These are phyloP conservation scores for Pteronotus mesoamericanus DNA, from an alignment of 2,797 vertebrate species.

Conservation along the genomic window DNA sequence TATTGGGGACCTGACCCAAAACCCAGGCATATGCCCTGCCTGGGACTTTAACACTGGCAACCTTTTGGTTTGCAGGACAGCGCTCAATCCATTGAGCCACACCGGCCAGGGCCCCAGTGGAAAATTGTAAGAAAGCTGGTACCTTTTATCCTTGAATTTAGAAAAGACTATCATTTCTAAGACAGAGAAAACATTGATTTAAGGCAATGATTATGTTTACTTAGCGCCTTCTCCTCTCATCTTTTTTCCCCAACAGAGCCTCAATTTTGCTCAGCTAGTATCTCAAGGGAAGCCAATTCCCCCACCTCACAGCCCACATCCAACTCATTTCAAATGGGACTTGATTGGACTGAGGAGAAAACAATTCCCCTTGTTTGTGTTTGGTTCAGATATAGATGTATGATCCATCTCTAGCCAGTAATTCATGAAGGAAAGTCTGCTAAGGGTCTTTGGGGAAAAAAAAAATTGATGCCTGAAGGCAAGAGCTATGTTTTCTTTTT, in stretches of 20 bases:
- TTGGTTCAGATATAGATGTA: not conserved
- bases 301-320: too few relatives aligned
- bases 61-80: too few relatives aligned
- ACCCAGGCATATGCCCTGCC: too few relatives aligned
- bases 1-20: too few relatives aligned
- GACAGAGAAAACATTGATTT: not conserved
- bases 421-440: not conserved
- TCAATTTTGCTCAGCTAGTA: not conserved
- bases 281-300: not conserved
- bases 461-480: not conserved
- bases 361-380: not conserved
- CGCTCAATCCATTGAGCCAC: too few relatives aligned
- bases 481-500: not conserved
- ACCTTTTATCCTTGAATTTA: not conserved
- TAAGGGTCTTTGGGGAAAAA: not conserved
- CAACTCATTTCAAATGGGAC: not conserved
- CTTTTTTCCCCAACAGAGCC: rapidly evolving
- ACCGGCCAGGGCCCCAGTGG: not conserved
- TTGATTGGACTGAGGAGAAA: not conserved
- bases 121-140: not conserved
- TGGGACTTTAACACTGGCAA: too few relatives aligned
- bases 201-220: not conserved
- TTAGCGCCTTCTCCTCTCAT: not conserved
- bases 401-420: not conserved
- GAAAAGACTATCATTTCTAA: not conserved